These are phyloP conservation scores for Xenopus laevis DNA, from an alignment of 2,113 vertebrate genomes.

Conservation along the genomic window DNA sequence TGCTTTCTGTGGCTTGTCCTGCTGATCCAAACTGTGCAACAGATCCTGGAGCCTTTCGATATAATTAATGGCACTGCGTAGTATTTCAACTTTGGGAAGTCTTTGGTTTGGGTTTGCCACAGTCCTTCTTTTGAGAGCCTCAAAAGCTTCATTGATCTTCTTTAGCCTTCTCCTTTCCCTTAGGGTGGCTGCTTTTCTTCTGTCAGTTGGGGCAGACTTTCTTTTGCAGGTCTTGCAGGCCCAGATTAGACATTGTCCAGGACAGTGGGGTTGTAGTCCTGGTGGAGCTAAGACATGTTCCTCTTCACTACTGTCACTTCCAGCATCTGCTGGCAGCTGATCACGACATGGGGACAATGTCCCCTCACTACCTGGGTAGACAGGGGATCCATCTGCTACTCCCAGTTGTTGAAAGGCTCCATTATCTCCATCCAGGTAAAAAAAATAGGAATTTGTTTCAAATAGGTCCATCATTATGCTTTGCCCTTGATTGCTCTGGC, in stretches of 20 bases:
- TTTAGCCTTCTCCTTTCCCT: constrained; percentile 87
- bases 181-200: constrained; percentile 91
- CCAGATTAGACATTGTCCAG: constrained; percentile 93
- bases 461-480: constrained; percentile 99
- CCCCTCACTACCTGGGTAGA: constrained; percentile 82
- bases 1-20: constrained; percentile 74
- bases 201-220: constrained; percentile 87
- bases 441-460: constrained; percentile 95
- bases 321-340: constrained; percentile 74
- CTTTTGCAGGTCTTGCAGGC: constrained; percentile 96
- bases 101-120: constrained; percentile 95
- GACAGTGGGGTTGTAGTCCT: constrained; percentile 84
- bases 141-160: constrained; percentile 98
- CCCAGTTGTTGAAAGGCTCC: constrained; percentile 86
- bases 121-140: constrained; percentile 88
- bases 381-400: constrained; percentile 82
- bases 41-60: constrained; percentile 92
- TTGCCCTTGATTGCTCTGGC: constrained; percentile 62
- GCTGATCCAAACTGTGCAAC: constrained; percentile 85
- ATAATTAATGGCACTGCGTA: constrained; percentile 94
- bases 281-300: constrained; percentile 92
- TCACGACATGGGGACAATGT: constrained; percentile 83
- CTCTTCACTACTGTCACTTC: constrained; percentile 88
- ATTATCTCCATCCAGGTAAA: constrained; percentile 89
- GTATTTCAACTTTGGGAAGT: constrained; percentile 96